Percentiles rank a stretch among this genome's conserved stretches.
phyloP scores from a whole-genome alignment of 1,140 invertebrate species.

The Zaprionus camerounensis region DNA sequence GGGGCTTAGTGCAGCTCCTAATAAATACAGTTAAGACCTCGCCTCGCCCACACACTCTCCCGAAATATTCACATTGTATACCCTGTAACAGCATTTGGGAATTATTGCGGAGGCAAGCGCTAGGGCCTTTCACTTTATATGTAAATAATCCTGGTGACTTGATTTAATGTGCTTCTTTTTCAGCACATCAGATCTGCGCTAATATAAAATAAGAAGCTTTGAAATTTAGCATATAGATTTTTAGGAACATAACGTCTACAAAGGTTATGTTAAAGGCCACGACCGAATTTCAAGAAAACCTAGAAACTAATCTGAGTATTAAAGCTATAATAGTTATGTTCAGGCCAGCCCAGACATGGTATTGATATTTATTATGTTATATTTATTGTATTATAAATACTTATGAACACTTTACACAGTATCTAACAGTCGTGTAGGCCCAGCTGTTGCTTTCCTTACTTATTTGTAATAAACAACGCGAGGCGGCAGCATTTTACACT shows the following conservation, averaged over 20 bases:
- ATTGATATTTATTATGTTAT: too few species aligned
- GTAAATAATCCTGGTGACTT: not conserved
- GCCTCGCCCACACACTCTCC: not conserved
- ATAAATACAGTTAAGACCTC: constrained; percentile 73
- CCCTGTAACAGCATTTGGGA: not conserved
- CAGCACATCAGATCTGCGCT: not conserved
- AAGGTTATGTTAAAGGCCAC: not conserved
- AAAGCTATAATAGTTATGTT: too few species aligned
- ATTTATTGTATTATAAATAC: too few species aligned
- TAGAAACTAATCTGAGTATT: too few species aligned
- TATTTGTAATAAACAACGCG: constrained; percentile 68
- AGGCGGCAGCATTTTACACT: constrained; percentile 31
- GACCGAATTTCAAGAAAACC: not conserved
- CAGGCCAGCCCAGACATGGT: too few species aligned
- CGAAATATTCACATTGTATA: constrained; percentile 32
- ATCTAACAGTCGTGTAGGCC: not conserved
- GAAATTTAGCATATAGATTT: not conserved
- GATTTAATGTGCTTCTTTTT: not conserved
- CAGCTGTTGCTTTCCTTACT: not conserved
- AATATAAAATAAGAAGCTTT: not conserved
- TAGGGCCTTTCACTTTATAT: not conserved
- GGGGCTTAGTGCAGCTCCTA: constrained; percentile 69
- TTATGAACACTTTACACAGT: not conserved
- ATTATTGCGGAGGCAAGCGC: not conserved
- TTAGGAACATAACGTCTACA: not conserved